Conservation (phyloP, 2,113 vertebrate genomes). For the Eupsittula cactorum region DNA sequence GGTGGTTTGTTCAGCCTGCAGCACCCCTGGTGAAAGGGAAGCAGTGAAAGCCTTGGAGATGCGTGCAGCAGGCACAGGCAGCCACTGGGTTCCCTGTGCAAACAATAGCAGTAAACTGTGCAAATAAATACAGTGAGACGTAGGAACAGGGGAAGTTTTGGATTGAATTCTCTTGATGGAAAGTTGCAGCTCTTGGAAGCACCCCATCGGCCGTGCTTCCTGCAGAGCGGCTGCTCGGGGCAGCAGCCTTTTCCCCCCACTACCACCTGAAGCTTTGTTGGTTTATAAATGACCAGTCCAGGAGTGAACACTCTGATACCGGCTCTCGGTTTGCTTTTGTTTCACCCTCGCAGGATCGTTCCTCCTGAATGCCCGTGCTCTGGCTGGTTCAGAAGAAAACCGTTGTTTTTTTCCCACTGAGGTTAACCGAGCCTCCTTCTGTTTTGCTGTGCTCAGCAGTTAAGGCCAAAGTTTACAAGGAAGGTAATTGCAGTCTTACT, state of each 20-base stretch:
- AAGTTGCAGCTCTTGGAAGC: neutral
- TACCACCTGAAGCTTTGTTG: neutral
- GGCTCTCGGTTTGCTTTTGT: neutral
- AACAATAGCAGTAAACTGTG: neutral
- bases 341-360: neutral
- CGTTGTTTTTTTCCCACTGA: neutral
- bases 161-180: neutral
- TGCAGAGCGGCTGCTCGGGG: neutral
- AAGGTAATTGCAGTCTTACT: conserved; percentile 37
- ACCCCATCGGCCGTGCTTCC: neutral
- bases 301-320: neutral
- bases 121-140: neutral
- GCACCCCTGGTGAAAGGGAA: neutral
- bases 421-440: conserved; percentile 20
- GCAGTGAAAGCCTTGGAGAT: neutral
- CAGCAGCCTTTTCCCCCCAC: neutral
- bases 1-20: neutral
- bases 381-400: neutral
- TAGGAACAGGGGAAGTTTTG: neutral
- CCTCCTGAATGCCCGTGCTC: neutral
- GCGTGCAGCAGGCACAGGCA: neutral
- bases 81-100: neutral
- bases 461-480: conserved; percentile 49
- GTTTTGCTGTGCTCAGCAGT: conserved; percentile 24
- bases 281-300: neutral